A percentile compares a stretch with the other conserved stretches of the same genome.
Conservation (phyloP, 2,888 invertebrate species). For the Galeruca laticollis region DNA sequence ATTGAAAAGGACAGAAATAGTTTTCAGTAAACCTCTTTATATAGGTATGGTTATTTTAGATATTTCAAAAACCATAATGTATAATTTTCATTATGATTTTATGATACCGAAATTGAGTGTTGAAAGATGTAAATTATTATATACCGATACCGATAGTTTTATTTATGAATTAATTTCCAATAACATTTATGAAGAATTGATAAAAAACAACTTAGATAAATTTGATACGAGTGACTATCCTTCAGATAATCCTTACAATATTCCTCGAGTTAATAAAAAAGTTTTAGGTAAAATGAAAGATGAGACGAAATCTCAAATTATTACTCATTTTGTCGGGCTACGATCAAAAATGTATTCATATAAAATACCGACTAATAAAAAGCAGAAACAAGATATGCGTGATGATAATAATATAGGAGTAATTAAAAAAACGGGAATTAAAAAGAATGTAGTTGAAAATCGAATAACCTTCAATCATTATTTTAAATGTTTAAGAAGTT, state of each 20-base stretch:
- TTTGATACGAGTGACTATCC: slow-evolving; percentile 51
- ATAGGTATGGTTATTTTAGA: slow-evolving; percentile 45
- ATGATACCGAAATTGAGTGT: not conserved
- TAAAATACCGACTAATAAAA: slow-evolving; percentile 15
- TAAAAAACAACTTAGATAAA: slow-evolving; percentile 17
- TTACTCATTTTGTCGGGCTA: slow-evolving; percentile 54
- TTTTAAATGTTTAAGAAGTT: not conserved
- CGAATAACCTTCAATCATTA: not conserved
- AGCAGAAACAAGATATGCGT: not conserved
- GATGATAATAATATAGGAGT: not conserved
- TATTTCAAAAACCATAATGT: slow-evolving; percentile 43
- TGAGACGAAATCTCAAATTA: slow-evolving; percentile 53
- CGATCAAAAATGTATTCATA: slow-evolving; percentile 44
- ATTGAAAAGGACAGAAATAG: too few species aligned
- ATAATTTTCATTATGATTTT: slow-evolving; percentile 44
- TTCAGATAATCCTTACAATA: slow-evolving; percentile 45
- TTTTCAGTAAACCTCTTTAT: slow-evolving; percentile 40
- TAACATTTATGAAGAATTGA: slow-evolving; percentile 41
- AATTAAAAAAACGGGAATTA: not conserved
- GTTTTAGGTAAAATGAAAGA: slow-evolving; percentile 57
- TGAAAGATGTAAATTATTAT: slow-evolving; percentile 37
- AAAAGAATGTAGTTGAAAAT: not conserved
- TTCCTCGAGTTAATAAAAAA: slow-evolving; percentile 30
- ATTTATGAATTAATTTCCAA: slow-evolving; percentile 48
- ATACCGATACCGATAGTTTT: slow-evolving; percentile 33